phyloP scores from a whole-genome alignment of 2,113 vertebrate species.

The Dendrocopos noguchii region DNA sequence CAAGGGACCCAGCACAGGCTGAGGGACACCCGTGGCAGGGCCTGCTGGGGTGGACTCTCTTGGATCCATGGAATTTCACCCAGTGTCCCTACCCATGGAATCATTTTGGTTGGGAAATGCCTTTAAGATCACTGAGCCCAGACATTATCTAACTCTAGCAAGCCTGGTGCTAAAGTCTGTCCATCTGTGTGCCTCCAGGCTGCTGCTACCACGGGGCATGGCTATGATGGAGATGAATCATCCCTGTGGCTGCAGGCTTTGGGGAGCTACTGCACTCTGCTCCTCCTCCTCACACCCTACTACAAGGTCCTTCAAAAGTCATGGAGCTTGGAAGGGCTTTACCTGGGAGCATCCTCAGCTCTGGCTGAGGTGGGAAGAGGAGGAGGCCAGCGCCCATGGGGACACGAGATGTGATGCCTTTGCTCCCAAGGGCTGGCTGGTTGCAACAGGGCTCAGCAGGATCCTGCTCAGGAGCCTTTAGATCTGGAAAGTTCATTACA shows the following conservation, averaged over 20 bases:
- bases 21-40: background rate
- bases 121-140: no score
- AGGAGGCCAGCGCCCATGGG: fast-evolving
- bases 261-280: fast-evolving
- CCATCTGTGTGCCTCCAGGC: background rate
- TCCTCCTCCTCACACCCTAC: background rate
- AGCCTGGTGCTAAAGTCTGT: no score
- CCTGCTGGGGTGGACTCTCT: background rate
- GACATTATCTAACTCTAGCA: no score
- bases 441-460: background rate
- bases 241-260: fast-evolving
- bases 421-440: fast-evolving
- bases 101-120: no score
- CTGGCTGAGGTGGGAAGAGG: background rate
- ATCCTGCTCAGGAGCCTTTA: background rate
- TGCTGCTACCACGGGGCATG: background rate
- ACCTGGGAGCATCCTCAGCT: background rate
- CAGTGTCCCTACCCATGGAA: fast-evolving
- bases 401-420: fast-evolving
- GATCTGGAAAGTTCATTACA: constrained; percentile 39
- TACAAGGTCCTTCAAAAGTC: background rate
- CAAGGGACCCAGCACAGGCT: fast-evolving
- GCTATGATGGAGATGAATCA: background rate
- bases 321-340: background rate
- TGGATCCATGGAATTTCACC: fast-evolving